phyloP scores from a whole-genome alignment of 2,888 invertebrate genomes.

The Hyles lineata region DNA sequence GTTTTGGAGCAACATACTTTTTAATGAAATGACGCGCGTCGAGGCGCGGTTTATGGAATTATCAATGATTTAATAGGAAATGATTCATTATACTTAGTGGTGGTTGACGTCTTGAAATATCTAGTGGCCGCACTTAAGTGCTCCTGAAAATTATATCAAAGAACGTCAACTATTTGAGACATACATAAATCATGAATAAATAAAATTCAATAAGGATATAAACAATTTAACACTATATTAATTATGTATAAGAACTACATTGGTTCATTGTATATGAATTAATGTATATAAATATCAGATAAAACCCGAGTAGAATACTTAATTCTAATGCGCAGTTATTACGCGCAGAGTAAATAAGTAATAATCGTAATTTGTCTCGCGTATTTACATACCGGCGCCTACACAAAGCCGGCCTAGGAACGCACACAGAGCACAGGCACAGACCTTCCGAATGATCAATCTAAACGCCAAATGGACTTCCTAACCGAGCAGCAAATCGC shows the following conservation, averaged over 20 bases:
- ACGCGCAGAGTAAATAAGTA: slow-evolving; percentile 25
- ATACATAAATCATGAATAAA: neutral
- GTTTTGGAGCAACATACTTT: neutral
- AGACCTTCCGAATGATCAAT: slow-evolving; percentile 11
- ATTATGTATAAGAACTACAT: slow-evolving; percentile 7
- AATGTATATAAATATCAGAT: slow-evolving; percentile 22
- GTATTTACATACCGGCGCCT: slow-evolving; percentile 17
- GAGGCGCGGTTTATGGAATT: neutral
- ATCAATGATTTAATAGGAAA: neutral
- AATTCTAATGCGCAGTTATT: slow-evolving; percentile 26
- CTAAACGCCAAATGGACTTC: slow-evolving; percentile 1
- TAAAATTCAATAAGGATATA: slow-evolving; percentile 29
- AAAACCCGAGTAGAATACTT: slow-evolving; percentile 19
- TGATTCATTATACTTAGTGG: neutral
- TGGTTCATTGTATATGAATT: slow-evolving; percentile 11
- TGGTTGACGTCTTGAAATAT: neutral
- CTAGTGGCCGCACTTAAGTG: neutral
- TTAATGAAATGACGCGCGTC: neutral
- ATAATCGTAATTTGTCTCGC: slow-evolving; percentile 24
- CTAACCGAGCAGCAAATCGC: slow-evolving; percentile 20
- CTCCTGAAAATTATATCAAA: neutral
- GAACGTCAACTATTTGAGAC: slow-evolving; percentile 6
- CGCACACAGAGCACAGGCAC: neutral
- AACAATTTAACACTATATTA: neutral
- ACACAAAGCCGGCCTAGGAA: neutral